Evolutionary conservation across 1,140 invertebrate genomes (phyloP).

Genomic region (Steinernema khuongi): DNA sequence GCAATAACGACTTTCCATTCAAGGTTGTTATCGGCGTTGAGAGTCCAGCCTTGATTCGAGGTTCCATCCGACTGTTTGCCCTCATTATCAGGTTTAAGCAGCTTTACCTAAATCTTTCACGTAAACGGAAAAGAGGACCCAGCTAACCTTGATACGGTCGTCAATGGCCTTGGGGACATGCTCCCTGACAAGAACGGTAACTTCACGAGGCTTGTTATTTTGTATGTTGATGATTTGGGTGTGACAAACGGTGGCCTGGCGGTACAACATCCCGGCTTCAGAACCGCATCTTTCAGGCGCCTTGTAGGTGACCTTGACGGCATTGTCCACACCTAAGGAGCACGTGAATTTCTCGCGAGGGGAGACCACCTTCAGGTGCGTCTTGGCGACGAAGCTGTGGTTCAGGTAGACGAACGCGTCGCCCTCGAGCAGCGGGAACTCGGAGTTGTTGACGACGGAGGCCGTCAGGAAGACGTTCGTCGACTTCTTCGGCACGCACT

Average conservation of each 20-base stretch:
- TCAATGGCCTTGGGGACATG: conserved; percentile 59
- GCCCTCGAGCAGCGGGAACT: conserved; percentile 59
- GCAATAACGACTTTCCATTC: conserved; percentile 58
- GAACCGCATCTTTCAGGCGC: conserved; percentile 49
- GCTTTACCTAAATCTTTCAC: conserved; percentile 42
- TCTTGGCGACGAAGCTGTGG: conserved; percentile 61
- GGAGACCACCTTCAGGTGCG: conserved; percentile 46
- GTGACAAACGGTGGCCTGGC: conserved; percentile 41
- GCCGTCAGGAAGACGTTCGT: conserved; percentile 60
- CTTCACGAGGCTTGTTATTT: conserved; percentile 57
- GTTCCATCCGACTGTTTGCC: neutral
- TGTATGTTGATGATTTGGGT: conserved; percentile 59
- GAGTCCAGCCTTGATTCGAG: conserved; percentile 30
- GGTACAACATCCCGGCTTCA: conserved; percentile 47
- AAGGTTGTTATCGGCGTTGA: conserved; percentile 59
- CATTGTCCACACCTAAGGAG: conserved; percentile 60
- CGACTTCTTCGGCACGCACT: conserved; percentile 58
- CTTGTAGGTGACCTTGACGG: conserved; percentile 60
- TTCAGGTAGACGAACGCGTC: conserved; percentile 60
- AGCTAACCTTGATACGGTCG: conserved; percentile 61
- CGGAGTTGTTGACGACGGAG: conserved; percentile 58
- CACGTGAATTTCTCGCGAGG: conserved; percentile 60
- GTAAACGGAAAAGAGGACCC: conserved; percentile 13
- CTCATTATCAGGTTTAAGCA: conserved; percentile 46
- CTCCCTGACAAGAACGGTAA: conserved; percentile 58